Evolutionary conservation across 2,888 invertebrate genomes (phyloP).

Genomic region (Dorcus hopei): DNA sequence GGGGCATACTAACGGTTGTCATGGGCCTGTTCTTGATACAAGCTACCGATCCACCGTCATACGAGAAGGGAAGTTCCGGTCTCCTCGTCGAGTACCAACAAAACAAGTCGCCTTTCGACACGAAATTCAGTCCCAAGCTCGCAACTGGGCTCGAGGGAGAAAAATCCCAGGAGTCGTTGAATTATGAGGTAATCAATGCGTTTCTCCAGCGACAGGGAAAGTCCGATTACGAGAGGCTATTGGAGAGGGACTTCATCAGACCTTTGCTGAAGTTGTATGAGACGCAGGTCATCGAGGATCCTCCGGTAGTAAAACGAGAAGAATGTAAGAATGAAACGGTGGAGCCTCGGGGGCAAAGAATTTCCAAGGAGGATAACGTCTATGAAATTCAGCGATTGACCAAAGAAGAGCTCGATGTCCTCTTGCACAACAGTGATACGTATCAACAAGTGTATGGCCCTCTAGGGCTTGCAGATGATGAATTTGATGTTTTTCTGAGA

Average conservation of each 20-base stretch:
- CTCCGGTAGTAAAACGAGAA: neutral
- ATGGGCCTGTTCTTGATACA: slow-evolving; percentile 47
- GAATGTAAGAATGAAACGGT: neutral
- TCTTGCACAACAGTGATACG: neutral
- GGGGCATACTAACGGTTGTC: slow-evolving; percentile 44
- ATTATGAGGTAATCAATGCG: slow-evolving; percentile 33
- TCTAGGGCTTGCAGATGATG: neutral
- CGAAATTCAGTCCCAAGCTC: neutral
- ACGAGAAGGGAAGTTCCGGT: slow-evolving; percentile 30
- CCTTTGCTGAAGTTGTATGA: slow-evolving; percentile 43
- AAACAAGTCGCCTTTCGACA: neutral
- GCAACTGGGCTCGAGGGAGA: neutral
- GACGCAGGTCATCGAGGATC: neutral
- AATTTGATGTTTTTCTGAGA: no score
- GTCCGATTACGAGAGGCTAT: slow-evolving; percentile 39
- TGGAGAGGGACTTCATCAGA: slow-evolving; percentile 44
- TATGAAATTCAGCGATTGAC: slow-evolving; percentile 12
- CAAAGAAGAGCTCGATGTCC: slow-evolving; percentile 6
- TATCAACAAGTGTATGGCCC: neutral
- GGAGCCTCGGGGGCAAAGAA: slow-evolving; percentile 1
- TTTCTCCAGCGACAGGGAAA: slow-evolving; percentile 38
- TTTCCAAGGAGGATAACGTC: slow-evolving; percentile 21
- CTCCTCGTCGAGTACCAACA: slow-evolving; percentile 24
- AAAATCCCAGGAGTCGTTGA: slow-evolving; percentile 7
- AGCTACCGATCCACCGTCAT: slow-evolving; percentile 45